Evolutionary conservation across 2,888 invertebrate species (phyloP).

Genomic region (Scaptomyza tumidula): DNA sequence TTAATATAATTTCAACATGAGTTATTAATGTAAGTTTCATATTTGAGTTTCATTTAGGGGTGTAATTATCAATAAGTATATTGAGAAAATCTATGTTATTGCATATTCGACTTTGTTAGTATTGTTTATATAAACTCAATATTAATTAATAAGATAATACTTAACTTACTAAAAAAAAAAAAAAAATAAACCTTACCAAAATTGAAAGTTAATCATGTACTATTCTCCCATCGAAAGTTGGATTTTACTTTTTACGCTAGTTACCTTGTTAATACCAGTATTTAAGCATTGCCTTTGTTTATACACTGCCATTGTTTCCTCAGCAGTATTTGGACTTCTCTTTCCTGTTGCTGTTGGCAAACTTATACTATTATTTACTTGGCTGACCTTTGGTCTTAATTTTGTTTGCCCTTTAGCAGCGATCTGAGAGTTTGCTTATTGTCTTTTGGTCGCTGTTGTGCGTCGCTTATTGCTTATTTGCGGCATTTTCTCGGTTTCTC

Average conservation of each 20-base stretch:
- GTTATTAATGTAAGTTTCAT: no score
- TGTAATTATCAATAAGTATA: no score
- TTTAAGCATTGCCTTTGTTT: conserved; percentile 7
- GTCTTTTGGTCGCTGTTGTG: conserved; percentile 7
- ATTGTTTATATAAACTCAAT: no score
- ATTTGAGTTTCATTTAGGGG: no score
- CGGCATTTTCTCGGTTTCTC: conserved; percentile 37
- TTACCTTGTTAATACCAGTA: neutral
- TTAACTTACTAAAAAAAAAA: no score
- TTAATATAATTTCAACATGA: no score
- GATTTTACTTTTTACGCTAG: neutral
- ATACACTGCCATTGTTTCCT: neutral
- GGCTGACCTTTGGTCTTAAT: conserved; percentile 47
- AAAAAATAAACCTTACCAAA: no score
- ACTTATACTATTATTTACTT: conserved; percentile 23
- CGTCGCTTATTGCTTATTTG: conserved; percentile 23
- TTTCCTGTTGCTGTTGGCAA: conserved; percentile 9
- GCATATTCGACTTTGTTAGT: no score
- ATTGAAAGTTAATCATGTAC: neutral
- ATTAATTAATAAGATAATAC: no score
- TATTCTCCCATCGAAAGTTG: neutral
- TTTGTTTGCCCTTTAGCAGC: conserved; percentile 39
- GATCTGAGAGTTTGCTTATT: conserved; percentile 10
- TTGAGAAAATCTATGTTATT: no score
- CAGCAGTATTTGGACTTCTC: neutral